Evolutionary conservation across 1,140 invertebrate species (phyloP).

Genomic region (Scaptomyza pallida): DNA sequence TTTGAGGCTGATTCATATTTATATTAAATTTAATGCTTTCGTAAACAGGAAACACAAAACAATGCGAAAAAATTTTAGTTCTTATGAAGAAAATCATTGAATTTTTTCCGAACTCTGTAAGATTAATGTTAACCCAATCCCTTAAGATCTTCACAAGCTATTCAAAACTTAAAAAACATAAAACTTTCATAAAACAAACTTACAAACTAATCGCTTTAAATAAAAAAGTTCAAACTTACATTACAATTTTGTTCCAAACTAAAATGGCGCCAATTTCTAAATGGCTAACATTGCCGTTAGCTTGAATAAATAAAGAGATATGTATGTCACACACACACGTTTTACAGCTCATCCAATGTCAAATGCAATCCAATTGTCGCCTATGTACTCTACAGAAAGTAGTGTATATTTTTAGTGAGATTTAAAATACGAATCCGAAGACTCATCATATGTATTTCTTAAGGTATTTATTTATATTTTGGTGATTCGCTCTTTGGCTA

Average conservation of each 20-base stretch:
- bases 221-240: constrained; percentile 17
- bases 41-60: too few relatives aligned
- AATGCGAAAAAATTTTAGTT: too few relatives aligned
- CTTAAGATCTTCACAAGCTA: too few relatives aligned
- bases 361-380: constrained; percentile 43
- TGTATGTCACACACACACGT: constrained; percentile 6
- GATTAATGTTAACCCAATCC: too few relatives aligned
- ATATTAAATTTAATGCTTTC: too few relatives aligned
- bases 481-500: constrained; percentile 47
- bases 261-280: constrained; percentile 13
- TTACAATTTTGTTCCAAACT: constrained; percentile 7
- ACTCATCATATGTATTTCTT: constrained; percentile 27
- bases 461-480: constrained; percentile 57
- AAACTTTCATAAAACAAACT: too few relatives aligned
- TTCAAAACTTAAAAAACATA: too few relatives aligned
- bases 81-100: too few relatives aligned
- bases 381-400: constrained; percentile 2
- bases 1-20: too few relatives aligned
- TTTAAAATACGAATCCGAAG: neutral
- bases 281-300: neutral
- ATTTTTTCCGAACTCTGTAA: too few relatives aligned
- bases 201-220: too few relatives aligned
- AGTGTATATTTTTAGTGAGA: constrained; percentile 13
- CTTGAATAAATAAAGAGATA: constrained; percentile 8
- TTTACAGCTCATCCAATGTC: constrained; percentile 29